A percentile compares a stretch with the other conserved stretches of the same genome.
Evolutionary conservation across 2,113 vertebrate genomes (phyloP).

Genomic region (Semicossyphus pulcher): DNA sequence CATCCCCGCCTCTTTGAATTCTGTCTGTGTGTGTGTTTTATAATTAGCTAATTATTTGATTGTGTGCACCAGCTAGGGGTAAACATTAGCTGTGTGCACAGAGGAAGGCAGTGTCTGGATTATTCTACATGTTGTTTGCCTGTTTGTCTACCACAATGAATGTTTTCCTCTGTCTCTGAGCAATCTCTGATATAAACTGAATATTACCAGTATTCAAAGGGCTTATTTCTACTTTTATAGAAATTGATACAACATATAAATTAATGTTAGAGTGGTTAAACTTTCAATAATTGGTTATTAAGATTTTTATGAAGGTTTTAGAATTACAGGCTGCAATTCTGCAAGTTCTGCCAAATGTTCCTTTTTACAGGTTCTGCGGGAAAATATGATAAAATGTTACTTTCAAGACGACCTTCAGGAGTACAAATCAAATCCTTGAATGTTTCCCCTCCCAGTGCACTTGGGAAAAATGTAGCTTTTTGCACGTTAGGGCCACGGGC

Average conservation of each 20-base stretch:
- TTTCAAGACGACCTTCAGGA: conserved; percentile 20
- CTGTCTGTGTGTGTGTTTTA: conserved; percentile 20
- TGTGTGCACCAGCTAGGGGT: conserved; percentile 39
- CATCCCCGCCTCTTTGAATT: not conserved
- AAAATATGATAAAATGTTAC: conserved; percentile 1
- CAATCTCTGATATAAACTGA: conserved; percentile 2
- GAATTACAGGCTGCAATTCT: too few species aligned
- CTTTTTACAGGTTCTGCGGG: not conserved
- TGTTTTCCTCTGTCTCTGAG: conserved; percentile 1
- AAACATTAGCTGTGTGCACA: conserved; percentile 54
- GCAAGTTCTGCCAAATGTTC: not conserved
- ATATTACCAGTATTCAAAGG: not conserved
- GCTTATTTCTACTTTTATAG: too few species aligned
- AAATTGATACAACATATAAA: too few species aligned
- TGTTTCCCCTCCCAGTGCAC: conserved; percentile 3
- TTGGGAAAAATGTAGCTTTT: conserved; percentile 25
- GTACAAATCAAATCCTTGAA: conserved; percentile 17
- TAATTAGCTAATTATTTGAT: conserved; percentile 64
- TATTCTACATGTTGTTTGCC: conserved; percentile 26
- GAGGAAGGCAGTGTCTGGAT: conserved; percentile 18
- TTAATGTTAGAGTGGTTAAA: too few species aligned
- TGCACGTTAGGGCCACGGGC: conserved; percentile 22
- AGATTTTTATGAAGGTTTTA: too few species aligned
- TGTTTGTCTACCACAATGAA: conserved; percentile 4
- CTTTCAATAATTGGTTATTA: too few species aligned